phyloP scores from a whole-genome alignment of 2,888 invertebrate genomes.

The Xestia ashworthii region DNA sequence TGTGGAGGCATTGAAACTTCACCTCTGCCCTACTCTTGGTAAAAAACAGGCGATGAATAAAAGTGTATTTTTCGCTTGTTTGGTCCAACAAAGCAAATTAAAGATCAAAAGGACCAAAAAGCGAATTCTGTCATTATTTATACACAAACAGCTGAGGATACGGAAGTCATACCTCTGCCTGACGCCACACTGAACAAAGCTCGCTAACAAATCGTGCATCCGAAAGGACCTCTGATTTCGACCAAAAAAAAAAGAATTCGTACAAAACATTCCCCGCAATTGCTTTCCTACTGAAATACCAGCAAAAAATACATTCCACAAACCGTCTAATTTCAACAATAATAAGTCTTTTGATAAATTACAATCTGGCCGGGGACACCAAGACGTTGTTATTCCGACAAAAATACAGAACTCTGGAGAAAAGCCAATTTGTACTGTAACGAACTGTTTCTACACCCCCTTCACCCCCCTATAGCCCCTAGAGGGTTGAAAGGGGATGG shows the following conservation, averaged over 20 bases:
- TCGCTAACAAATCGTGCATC: constrained; percentile 22
- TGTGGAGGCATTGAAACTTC: no score
- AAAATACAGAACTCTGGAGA: constrained; percentile 75
- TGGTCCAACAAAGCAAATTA: constrained; percentile 5
- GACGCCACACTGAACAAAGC: constrained; percentile 16
- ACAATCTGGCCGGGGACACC: constrained; percentile 66
- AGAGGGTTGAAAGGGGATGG: constrained; percentile 27
- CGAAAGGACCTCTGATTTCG: constrained; percentile 27
- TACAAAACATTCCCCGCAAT: constrained; percentile 42
- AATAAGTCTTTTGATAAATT: constrained; percentile 71
- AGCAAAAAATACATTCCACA: constrained; percentile 55
- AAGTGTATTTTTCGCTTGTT: background rate
- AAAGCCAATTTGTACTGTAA: constrained; percentile 78
- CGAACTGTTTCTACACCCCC: constrained; percentile 64
- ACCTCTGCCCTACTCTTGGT: background rate
- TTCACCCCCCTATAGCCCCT: background rate
- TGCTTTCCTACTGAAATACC: constrained; percentile 46
- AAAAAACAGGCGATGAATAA: background rate
- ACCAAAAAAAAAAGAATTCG: constrained; percentile 14
- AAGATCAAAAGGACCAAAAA: constrained; percentile 19
- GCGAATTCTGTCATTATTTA: constrained; percentile 11
- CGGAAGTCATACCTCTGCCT: constrained; percentile 8
- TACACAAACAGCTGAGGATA: constrained; percentile 20
- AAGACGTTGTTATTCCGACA: constrained; percentile 73
- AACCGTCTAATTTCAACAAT: constrained; percentile 68